Conservation (phyloP, 2,797 vertebrate genomes). For the Pseudopleuronectes americanus region DNA sequence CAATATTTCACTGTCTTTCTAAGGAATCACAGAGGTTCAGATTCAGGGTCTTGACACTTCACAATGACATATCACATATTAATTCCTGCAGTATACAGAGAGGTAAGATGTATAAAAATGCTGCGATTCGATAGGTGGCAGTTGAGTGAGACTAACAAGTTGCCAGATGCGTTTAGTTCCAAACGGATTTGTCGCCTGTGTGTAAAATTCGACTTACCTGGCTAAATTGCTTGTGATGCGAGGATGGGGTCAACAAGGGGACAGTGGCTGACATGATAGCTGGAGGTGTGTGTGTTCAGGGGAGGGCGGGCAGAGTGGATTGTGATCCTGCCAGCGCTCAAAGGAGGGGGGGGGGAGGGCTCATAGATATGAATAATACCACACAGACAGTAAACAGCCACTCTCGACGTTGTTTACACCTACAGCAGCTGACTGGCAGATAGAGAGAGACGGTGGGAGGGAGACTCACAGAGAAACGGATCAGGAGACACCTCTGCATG, state of each 20-base stretch:
- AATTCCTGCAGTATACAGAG: background rate
- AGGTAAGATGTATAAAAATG: slow-evolving; percentile 9
- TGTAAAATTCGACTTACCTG: slow-evolving; percentile 40
- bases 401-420: slow-evolving; percentile 70
- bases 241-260: slow-evolving; percentile 74
- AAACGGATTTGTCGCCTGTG: slow-evolving; percentile 36
- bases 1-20: slow-evolving; percentile 18
- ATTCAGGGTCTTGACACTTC: slow-evolving; percentile 5
- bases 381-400: slow-evolving; percentile 73
- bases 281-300: slow-evolving; percentile 54
- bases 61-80: slow-evolving; percentile 21
- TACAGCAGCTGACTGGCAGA: slow-evolving; percentile 68
- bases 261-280: slow-evolving; percentile 72
- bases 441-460: slow-evolving; percentile 37
- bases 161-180: slow-evolving; percentile 41
- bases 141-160: slow-evolving; percentile 42
- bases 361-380: slow-evolving; percentile 74
- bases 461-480: slow-evolving; percentile 34
- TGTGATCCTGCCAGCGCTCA: slow-evolving; percentile 50
- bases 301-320: slow-evolving; percentile 51
- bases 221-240: slow-evolving; percentile 49
- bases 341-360: slow-evolving; percentile 18
- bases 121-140: slow-evolving; percentile 19
- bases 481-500: slow-evolving; percentile 46
- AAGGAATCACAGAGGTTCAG: background rate